Evolutionary conservation across 2,888 invertebrate genomes (phyloP), one percentile per base, ranked within the genome.

Genomic region (Monochamus alternatus): DNA sequence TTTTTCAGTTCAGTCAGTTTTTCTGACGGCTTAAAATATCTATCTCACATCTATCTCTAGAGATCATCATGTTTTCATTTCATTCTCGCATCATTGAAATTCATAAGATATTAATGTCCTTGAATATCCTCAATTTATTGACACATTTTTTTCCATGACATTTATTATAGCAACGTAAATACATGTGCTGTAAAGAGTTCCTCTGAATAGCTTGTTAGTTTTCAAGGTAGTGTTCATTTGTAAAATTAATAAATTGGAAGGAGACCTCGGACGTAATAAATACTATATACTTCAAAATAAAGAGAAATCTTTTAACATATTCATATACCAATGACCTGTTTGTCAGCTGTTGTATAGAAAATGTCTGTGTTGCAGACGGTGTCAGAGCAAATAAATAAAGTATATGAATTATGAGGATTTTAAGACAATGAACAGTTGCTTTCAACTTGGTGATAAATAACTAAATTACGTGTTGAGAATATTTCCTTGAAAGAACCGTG

Each of bases 361-460:
- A 62, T 32, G 4, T 38, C 10, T 5, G 22, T 14, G 59, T 59
- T 71, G 62, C 38, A 63, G 9, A 3, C 9, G 12, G 14, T 55
- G 14, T 22, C 14, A 14, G 55, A 55, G n/a, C 59, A 58, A 63
- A 65, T 74, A 69, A 62, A 74, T 38, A 74, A 74, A 69, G 55
- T 22, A n/a, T 38, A 38, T n/a, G 55, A 55, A 14, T 74, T 69
- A 74, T 74, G 62, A 60, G 32, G 63, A 63, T 52, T 30, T 52
- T 62, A 74, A 55, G 69, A 69, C 55, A 38, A 51, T 68, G 38
- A 47, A 69, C 74, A 74, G 62, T 74, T 74, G 74, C 74, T 64
- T 74, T 69, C 32, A 58, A 69, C 69, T 30, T 69, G 63, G 52
- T n/a, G 69, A 75, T 75, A 75, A 75, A 75, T 75, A 75, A 70